Evolutionary conservation across 2,888 invertebrate species (phyloP).

Genomic region (Hemistola chrysoprasaria): DNA sequence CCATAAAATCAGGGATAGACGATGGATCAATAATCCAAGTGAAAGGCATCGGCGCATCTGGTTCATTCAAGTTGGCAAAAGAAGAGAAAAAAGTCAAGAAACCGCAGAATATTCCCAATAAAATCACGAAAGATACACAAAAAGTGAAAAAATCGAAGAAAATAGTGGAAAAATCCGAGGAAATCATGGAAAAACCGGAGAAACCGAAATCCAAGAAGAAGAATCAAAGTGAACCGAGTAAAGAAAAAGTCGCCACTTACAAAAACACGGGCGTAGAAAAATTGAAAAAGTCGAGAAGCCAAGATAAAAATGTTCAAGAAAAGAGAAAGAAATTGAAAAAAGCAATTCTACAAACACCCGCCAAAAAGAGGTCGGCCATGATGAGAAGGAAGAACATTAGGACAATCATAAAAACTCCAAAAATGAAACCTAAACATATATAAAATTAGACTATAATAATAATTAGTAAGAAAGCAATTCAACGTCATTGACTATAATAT

Average conservation of each 20-base stretch:
- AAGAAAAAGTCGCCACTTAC: slow-evolving; percentile 1
- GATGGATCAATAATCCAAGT: slow-evolving; percentile 56
- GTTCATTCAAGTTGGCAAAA: slow-evolving; percentile 60
- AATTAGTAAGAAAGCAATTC: too few species aligned
- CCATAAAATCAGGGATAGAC: slow-evolving; percentile 55
- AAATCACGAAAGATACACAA: too few species aligned
- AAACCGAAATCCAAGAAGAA: slow-evolving; percentile 22
- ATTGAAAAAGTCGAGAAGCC: slow-evolving; percentile 4
- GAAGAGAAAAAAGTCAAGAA: slow-evolving; percentile 42
- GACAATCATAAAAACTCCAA: slow-evolving; percentile 65
- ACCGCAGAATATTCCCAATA: too few species aligned
- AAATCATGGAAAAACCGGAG: slow-evolving; percentile 10
- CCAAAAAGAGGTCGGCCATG: slow-evolving; percentile 48
- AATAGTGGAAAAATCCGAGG: slow-evolving; percentile 8
- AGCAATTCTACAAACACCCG: slow-evolving; percentile 37
- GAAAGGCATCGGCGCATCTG: slow-evolving; percentile 62
- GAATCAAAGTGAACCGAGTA: slow-evolving; percentile 1
- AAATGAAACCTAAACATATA: slow-evolving; percentile 58
- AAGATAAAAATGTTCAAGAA: slow-evolving; percentile 5
- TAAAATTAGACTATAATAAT: not conserved
- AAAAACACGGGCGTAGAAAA: not conserved
- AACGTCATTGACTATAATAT: too few species aligned
- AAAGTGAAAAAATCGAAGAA: too few species aligned
- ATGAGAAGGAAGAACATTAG: slow-evolving; percentile 66
- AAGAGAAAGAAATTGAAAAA: slow-evolving; percentile 29